These are phyloP conservation scores for Serripes groenlandicus DNA, from an alignment of 2,888 invertebrate genomes.

Conservation along the genomic window DNA sequence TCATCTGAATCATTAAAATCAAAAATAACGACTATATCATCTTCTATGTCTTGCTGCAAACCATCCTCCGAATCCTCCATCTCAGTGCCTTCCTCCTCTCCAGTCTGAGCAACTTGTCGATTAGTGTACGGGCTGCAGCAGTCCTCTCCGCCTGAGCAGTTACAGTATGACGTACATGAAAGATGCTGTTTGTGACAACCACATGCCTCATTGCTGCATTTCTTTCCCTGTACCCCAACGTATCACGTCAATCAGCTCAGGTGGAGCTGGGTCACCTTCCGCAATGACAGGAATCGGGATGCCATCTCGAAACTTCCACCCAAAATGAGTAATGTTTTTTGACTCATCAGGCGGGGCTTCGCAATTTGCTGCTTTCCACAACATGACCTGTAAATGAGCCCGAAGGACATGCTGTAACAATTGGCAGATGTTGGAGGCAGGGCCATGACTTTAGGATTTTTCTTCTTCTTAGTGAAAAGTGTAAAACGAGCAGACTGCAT, in stretches of 20 bases:
- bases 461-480: conserved; percentile 9
- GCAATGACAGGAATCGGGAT: too few species aligned
- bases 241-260: neutral
- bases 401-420: conserved; percentile 15
- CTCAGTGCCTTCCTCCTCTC: neutral
- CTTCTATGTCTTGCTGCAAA: neutral
- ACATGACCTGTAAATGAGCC: conserved; percentile 33
- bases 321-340: too few species aligned
- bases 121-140: neutral
- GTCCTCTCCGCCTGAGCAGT: neutral
- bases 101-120: neutral
- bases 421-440: conserved; percentile 35
- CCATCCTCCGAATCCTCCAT: neutral
- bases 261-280: conserved; percentile 9
- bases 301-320: too few species aligned
- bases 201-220: neutral
- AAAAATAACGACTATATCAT: neutral
- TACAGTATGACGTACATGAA: neutral
- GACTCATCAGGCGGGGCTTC: too few species aligned
- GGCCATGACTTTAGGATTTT: conserved; percentile 12
- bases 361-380: conserved; percentile 27
- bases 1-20: too few species aligned
- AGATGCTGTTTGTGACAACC: neutral
- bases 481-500: conserved; percentile 42
- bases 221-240: neutral